Evolutionary conservation across 2,888 invertebrate species (phyloP).

Genomic region (Drosophila eohydei): DNA sequence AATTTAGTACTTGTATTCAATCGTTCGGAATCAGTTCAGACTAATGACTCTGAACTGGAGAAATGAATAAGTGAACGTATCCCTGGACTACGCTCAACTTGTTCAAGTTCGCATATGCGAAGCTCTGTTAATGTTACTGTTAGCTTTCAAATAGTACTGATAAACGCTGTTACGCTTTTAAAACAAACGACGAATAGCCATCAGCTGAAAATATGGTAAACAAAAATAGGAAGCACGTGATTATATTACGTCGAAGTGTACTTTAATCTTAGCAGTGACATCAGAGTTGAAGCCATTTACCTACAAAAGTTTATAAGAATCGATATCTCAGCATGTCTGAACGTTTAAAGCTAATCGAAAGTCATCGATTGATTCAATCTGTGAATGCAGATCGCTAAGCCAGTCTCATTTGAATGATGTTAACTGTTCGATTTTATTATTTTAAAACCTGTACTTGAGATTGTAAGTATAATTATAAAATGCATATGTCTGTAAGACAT

Average conservation of each 20-base stretch:
- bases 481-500: slow-evolving; percentile 11
- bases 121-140: slow-evolving; percentile 1
- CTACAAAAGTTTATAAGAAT: neutral
- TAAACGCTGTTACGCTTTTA: neutral
- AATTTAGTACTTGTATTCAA: slow-evolving; percentile 24
- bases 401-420: neutral
- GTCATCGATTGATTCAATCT: neutral
- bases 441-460: slow-evolving; percentile 7
- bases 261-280: neutral
- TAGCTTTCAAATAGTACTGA: neutral
- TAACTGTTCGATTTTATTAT: neutral
- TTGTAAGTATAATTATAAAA: slow-evolving; percentile 24
- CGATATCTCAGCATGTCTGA: too few relatives aligned
- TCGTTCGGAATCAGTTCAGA: slow-evolving; percentile 11
- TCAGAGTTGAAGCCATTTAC: neutral
- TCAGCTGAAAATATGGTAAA: neutral
- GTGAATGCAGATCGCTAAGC: neutral
- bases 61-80: neutral
- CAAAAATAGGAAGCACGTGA: neutral
- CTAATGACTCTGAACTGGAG: slow-evolving; percentile 10
- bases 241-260: neutral
- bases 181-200: neutral
- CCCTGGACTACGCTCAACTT: slow-evolving; percentile 10
- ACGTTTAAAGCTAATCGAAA: neutral
- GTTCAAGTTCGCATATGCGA: slow-evolving; percentile 12